These are phyloP conservation scores for Chloropsis cyanopogon DNA, from an alignment of 2,113 vertebrate species.

Conservation along the genomic window DNA sequence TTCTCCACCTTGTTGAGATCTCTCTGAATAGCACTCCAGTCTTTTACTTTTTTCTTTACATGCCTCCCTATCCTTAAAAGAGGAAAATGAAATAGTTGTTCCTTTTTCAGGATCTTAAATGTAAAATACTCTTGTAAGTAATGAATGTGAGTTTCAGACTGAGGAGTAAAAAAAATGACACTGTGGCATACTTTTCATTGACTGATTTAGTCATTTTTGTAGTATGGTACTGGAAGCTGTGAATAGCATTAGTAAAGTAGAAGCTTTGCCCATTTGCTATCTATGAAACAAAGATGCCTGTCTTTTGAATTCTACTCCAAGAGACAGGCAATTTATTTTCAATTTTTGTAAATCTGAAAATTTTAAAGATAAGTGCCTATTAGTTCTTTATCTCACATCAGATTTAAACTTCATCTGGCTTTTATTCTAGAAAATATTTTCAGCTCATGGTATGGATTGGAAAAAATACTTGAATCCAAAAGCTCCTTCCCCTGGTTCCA, in stretches of 20 bases:
- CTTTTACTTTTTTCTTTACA: not conserved
- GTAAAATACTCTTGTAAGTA: not conserved
- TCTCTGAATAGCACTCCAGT: not conserved
- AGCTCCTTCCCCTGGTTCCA: not conserved
- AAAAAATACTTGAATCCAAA: not conserved
- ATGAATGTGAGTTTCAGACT: not conserved
- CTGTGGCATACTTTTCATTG: not conserved
- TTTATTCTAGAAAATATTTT: not conserved
- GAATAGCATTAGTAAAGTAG: not conserved
- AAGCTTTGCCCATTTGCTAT: not conserved
- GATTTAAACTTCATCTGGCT: not conserved
- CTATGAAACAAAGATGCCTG: not conserved
- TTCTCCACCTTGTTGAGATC: not conserved
- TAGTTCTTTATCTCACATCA: not conserved
- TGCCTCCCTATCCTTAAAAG: not conserved
- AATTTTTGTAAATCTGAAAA: not conserved
- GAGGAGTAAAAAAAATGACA: not conserved
- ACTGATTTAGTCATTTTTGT: not conserved
- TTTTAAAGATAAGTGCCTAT: not conserved
- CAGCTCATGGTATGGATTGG: not conserved
- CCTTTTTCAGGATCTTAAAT: not conserved
- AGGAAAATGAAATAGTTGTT: not conserved
- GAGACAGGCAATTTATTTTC: not conserved
- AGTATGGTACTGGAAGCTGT: not conserved
- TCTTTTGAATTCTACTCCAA: not conserved